Percentiles rank a stretch among this genome's conserved stretches.
Evolutionary conservation across 2,113 vertebrate species (phyloP).

Genomic region (Oncorhynchus keta): DNA sequence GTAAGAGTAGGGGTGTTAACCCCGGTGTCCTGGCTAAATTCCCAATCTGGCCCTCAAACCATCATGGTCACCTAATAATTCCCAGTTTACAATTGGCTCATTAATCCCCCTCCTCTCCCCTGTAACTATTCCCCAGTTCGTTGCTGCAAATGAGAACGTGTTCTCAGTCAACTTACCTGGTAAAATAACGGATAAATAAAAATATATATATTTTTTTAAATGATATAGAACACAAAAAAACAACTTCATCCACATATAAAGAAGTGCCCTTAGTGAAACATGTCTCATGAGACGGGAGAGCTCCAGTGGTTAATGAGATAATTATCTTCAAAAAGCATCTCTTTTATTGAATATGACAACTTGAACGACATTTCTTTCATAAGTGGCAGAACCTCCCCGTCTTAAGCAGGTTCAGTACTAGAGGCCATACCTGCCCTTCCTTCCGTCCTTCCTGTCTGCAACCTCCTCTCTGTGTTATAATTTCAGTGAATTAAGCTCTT

Average conservation of each 20-base stretch:
- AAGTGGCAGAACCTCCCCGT: constrained; percentile 38
- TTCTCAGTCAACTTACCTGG: too few relatives aligned
- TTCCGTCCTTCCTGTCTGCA: constrained; percentile 8
- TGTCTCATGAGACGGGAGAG: constrained; percentile 40
- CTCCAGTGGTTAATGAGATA: constrained; percentile 52
- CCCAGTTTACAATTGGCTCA: too few relatives aligned
- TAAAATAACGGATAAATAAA: too few relatives aligned
- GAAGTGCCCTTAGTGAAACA: constrained; percentile 32
- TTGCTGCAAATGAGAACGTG: too few relatives aligned
- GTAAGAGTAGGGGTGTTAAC: too few relatives aligned
- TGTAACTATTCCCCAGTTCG: too few relatives aligned
- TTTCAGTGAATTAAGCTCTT: constrained; percentile 40
- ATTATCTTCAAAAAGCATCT: constrained; percentile 41
- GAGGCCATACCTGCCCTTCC: constrained; percentile 29
- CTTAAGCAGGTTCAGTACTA: constrained; percentile 18
- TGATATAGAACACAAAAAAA: constrained; percentile 42
- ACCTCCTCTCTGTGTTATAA: constrained; percentile 22
- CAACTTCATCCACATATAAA: constrained; percentile 45
- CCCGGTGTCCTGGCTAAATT: too few relatives aligned
- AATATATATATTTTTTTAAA: too few relatives aligned
- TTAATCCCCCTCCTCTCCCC: too few relatives aligned
- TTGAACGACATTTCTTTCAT: constrained; percentile 53
- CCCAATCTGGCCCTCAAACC: too few relatives aligned
- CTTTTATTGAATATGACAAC: constrained; percentile 58
- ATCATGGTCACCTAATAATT: too few relatives aligned